Percentiles rank a stretch among this genome's conserved stretches.
These are phyloP conservation scores for Pachypeltis micranthus DNA, from an alignment of 1,140 invertebrate genomes.

Conservation along the genomic window DNA sequence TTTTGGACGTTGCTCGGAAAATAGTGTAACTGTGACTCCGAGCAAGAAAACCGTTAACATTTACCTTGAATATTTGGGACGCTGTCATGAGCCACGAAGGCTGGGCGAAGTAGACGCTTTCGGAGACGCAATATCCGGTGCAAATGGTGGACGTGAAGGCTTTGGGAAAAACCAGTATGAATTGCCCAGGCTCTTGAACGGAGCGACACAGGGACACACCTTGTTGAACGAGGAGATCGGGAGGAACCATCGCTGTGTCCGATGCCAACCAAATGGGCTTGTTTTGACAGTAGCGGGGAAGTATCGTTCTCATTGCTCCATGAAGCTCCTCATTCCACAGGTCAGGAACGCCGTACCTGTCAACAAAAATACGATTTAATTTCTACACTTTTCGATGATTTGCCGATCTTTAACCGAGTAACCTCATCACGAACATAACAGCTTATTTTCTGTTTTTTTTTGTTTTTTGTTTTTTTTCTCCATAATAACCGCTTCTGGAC, in stretches of 20 bases:
- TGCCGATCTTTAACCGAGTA: no score
- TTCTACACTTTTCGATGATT: no score
- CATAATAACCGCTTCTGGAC: no score
- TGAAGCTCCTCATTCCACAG: constrained; percentile 61
- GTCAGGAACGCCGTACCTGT: constrained; percentile 71
- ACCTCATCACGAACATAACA: no score
- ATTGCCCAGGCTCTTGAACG: constrained; percentile 79
- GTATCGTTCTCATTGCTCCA: constrained; percentile 56
- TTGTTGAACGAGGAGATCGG: constrained; percentile 57
- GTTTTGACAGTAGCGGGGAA: constrained; percentile 67
- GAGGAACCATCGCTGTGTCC: constrained; percentile 92
- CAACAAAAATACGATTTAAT: constrained; percentile 12
- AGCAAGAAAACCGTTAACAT: no score
- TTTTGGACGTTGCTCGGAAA: no score
- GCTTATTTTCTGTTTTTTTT: no score
- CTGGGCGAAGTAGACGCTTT: constrained; percentile 88
- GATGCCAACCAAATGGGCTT: constrained; percentile 80
- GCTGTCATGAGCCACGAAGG: constrained; percentile 65
- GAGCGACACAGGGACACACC: constrained; percentile 65
- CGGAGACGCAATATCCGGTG: constrained; percentile 80
- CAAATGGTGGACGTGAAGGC: constrained; percentile 81
- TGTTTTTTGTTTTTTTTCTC: no score
- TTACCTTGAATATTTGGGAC: constrained; percentile 58
- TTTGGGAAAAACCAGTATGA: constrained; percentile 80
- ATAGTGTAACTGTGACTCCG: no score